A percentile compares a stretch with the other conserved stretches of the same genome.
These are phyloP conservation scores for Ceratina australensis DNA, from an alignment of 1,140 invertebrate genomes.

Conservation along the genomic window DNA sequence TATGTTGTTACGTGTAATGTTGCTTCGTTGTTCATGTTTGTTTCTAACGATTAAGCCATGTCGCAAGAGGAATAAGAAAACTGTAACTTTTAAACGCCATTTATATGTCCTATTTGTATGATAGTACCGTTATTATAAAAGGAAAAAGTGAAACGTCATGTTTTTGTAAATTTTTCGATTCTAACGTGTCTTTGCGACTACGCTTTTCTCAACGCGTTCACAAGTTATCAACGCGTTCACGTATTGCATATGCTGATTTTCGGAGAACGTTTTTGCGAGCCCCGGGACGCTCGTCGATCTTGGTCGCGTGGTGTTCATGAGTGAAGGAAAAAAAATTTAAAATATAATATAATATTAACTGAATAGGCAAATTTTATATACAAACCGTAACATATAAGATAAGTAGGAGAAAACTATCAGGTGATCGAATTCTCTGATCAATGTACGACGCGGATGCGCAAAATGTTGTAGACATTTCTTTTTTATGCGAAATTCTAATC, in stretches of 20 bases:
- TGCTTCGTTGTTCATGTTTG: slow-evolving; percentile 60
- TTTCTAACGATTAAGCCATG: slow-evolving; percentile 65
- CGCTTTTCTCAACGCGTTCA: slow-evolving; percentile 40
- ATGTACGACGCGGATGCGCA: slow-evolving; percentile 12
- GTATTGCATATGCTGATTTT: slow-evolving; percentile 44
- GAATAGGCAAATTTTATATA: slow-evolving; percentile 63
- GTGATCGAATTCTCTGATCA: slow-evolving; percentile 13
- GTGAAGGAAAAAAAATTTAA: slow-evolving; percentile 27
- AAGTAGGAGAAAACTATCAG: slow-evolving; percentile 31
- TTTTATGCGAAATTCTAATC: slow-evolving; percentile 40
- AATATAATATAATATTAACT: slow-evolving; percentile 45
- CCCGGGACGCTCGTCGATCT: slow-evolving; percentile 39
- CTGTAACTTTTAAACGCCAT: slow-evolving; percentile 73
- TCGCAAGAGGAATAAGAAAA: slow-evolving; percentile 67
- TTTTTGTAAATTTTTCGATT: slow-evolving; percentile 75
- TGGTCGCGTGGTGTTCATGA: slow-evolving; percentile 48
- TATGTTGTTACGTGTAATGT: slow-evolving; percentile 14
- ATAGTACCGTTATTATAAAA: slow-evolving; percentile 70
- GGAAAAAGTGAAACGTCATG: slow-evolving; percentile 63
- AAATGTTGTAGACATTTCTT: slow-evolving; percentile 26
- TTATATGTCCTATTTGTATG: slow-evolving; percentile 75
- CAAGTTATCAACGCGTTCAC: slow-evolving; percentile 28
- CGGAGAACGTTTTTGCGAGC: slow-evolving; percentile 33
- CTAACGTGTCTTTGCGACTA: slow-evolving; percentile 48
- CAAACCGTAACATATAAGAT: slow-evolving; percentile 57